phyloP scores from a whole-genome alignment of 2,797 vertebrate species.

The Aplochiton taeniatus region DNA sequence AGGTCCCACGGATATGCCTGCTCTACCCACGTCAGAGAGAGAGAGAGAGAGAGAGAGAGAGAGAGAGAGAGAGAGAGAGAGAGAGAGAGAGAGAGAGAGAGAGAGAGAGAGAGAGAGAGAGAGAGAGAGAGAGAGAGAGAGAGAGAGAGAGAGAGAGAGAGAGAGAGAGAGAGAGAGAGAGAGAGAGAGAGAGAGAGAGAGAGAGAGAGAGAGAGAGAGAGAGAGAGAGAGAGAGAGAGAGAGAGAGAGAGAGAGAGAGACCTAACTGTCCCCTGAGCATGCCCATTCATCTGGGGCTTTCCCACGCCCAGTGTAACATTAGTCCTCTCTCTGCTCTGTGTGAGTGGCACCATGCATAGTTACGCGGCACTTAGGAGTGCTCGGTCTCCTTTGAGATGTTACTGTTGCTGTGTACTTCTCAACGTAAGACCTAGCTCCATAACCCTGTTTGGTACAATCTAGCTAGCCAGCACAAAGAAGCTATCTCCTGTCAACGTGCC shows the following conservation, averaged over 20 bases:
- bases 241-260: background rate
- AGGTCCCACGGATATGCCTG: conserved; percentile 34
- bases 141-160: background rate
- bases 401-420: too few relatives aligned
- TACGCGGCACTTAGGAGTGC: too few relatives aligned
- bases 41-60: conserved; percentile 9
- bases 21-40: conserved; percentile 23
- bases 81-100: background rate
- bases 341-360: too few relatives aligned
- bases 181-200: background rate
- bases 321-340: too few relatives aligned
- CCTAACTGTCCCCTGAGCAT: conserved; percentile 20
- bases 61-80: background rate
- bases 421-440: too few relatives aligned
- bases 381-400: too few relatives aligned
- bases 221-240: background rate
- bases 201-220: background rate
- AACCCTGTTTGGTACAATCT: too few relatives aligned
- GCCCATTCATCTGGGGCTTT: background rate
- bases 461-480: too few relatives aligned
- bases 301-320: too few relatives aligned
- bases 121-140: background rate
- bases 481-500: too few relatives aligned
- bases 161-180: background rate
- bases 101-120: background rate